A percentile compares a stretch with the other conserved stretches of the same genome.
Conservation (phyloP, 2,888 invertebrate genomes). For the Thysanoteuthis rhombus region DNA sequence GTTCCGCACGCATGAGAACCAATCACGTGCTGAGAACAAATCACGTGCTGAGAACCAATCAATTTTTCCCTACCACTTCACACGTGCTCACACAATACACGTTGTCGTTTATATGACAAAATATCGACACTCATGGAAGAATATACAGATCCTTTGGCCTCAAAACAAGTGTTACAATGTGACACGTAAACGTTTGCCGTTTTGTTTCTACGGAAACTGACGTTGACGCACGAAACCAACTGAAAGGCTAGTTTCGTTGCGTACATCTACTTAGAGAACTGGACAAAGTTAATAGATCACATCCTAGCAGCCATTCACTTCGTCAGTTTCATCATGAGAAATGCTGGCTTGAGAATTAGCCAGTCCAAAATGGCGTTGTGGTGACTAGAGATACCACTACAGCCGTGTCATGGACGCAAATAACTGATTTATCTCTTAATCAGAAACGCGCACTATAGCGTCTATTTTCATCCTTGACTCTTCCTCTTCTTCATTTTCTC, state of each 20-base stretch:
- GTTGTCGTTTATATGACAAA: not conserved
- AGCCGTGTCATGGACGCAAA: not conserved
- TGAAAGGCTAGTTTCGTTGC: not conserved
- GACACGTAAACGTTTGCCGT: not conserved
- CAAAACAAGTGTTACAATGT: not conserved
- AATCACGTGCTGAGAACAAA: not conserved
- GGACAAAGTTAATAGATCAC: not conserved
- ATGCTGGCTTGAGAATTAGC: not conserved
- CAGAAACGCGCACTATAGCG: not conserved
- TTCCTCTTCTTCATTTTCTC: not conserved
- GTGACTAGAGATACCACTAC: not conserved
- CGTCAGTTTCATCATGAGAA: not conserved
- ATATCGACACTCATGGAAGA: not conserved
- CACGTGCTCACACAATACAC: not conserved
- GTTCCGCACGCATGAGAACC: not conserved
- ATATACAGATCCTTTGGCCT: not conserved
- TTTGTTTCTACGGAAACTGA: not conserved
- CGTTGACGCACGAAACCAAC: not conserved
- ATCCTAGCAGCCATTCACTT: not conserved
- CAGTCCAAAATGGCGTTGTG: not conserved
- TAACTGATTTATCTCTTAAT: not conserved
- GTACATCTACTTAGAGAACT: not conserved
- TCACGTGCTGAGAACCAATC: not conserved
- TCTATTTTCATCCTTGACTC: not conserved
- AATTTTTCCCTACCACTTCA: not conserved